Evolutionary conservation across 2,113 vertebrate species (phyloP), one percentile per base, ranked within the genome.

Genomic region (Myxocyprinus asiaticus): DNA sequence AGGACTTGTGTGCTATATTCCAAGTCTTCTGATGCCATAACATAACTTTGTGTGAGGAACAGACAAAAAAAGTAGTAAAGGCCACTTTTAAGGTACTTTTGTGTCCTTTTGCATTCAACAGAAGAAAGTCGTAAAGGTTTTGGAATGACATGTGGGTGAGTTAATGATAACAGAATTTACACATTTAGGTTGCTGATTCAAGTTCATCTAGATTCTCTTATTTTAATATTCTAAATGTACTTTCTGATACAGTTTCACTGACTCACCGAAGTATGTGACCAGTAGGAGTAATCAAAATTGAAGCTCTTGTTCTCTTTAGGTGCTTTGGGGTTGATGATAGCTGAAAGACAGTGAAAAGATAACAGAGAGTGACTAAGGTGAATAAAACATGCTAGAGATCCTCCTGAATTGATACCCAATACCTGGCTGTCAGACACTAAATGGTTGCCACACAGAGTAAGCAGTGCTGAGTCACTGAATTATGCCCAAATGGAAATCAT

Each of bases 201-300:
- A 33, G 22, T 33, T 33, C 22, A 33, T 33, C 22, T 33, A 33
- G 22, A 33, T 33, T 33, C 6, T 4, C 9, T 51, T 11, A 53
- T 4, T 55, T 22, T 33, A 10, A 6, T 42, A 42, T 33, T 33
- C 3, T 33, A 33, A 33, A 59, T 53, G 58, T 9, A 0, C 17
- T 17, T 67, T 50, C 3, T 55, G 4, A 10, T 43, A 0, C 22
- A 69, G 0, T 42, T 44, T 3, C 14, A 15, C 48, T 43, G 62
- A 71, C 91, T 96, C 89, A 99, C 98, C 87, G 97, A 89, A 59
- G 98, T 99, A 84, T 99, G 98, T 4, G 98, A 99, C 98, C 98
- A 99, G 91, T 99, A 99, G 86, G 98, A 99, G 86, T 96, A 98
- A 91, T 99, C 98, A 77, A 99, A 99, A 92, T 94, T 99, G 94